Conservation (phyloP, 1,140 invertebrate genomes). For the Macrotrachela quadricornifera region DNA sequence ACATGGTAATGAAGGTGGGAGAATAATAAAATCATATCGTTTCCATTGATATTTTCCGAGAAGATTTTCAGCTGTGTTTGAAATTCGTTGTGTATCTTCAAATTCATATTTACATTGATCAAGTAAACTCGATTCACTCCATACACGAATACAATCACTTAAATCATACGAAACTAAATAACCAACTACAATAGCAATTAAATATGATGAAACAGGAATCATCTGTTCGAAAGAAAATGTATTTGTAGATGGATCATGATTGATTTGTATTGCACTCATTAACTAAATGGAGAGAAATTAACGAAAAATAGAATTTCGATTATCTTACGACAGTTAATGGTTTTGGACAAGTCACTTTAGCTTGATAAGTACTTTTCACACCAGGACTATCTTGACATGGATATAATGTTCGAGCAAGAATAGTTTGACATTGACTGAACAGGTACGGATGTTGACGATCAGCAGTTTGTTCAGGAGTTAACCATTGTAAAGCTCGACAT, state of each 20-base stretch:
- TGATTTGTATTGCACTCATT: slow-evolving; percentile 12
- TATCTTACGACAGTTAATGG: slow-evolving; percentile 43
- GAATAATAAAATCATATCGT: slow-evolving; percentile 58
- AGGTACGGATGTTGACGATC: slow-evolving; percentile 66
- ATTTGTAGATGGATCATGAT: slow-evolving; percentile 16
- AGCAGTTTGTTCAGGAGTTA: slow-evolving; percentile 59
- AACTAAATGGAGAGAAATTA: slow-evolving; percentile 25
- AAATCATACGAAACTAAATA: slow-evolving; percentile 39
- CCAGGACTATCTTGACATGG: slow-evolving; percentile 81
- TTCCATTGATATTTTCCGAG: slow-evolving; percentile 33
- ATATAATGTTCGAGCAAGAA: slow-evolving; percentile 56
- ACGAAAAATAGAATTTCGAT: no score
- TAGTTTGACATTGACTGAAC: slow-evolving; percentile 75
- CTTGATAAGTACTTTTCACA: slow-evolving; percentile 66
- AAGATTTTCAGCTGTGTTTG: slow-evolving; percentile 54
- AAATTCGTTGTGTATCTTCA: slow-evolving; percentile 52
- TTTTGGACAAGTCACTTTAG: slow-evolving; percentile 39
- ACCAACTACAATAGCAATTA: slow-evolving; percentile 65
- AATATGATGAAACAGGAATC: slow-evolving; percentile 35
- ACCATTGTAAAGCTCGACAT: slow-evolving; percentile 55
- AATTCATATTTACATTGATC: slow-evolving; percentile 67
- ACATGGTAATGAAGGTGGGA: slow-evolving; percentile 74
- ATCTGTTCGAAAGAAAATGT: slow-evolving; percentile 46
- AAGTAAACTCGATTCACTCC: slow-evolving; percentile 65
- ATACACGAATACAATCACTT: slow-evolving; percentile 42